These are phyloP conservation scores for Sitobion miscanthi DNA, from an alignment of 1,140 invertebrate species.

Conservation along the genomic window DNA sequence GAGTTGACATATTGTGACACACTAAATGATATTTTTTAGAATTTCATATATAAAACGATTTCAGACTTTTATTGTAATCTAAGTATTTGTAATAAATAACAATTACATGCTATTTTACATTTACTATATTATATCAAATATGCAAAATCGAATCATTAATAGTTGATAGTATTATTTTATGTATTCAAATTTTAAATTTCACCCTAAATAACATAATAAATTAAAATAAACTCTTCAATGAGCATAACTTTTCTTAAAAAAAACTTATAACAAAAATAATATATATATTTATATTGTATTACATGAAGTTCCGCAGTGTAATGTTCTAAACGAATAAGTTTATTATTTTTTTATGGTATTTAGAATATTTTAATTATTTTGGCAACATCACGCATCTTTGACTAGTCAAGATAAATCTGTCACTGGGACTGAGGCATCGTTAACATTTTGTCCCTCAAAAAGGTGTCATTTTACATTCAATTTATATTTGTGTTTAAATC, in stretches of 20 bases:
- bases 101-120: not conserved
- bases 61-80: not conserved
- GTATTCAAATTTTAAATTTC: not conserved
- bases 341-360: not conserved
- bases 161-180: not conserved
- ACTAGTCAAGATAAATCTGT: constrained; percentile 12
- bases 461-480: constrained; percentile 36
- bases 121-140: not conserved
- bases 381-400: not conserved
- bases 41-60: not conserved
- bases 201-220: not conserved
- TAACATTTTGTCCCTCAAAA: constrained; percentile 18
- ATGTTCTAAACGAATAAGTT: not conserved
- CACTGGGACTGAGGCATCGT: not conserved
- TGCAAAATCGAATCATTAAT: not conserved
- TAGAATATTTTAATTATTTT: not conserved
- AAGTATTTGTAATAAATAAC: not conserved
- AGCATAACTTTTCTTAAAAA: not conserved
- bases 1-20: too few species aligned
- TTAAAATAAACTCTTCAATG: not conserved
- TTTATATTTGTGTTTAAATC: constrained; percentile 51
- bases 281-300: not conserved
- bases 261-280: not conserved
- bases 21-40: not conserved
- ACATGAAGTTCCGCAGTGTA: not conserved